Percentiles rank a stretch among this genome's conserved stretches.
phyloP scores from a whole-genome alignment of 2,113 vertebrate genomes.

The Rhadina sibilatrix region DNA sequence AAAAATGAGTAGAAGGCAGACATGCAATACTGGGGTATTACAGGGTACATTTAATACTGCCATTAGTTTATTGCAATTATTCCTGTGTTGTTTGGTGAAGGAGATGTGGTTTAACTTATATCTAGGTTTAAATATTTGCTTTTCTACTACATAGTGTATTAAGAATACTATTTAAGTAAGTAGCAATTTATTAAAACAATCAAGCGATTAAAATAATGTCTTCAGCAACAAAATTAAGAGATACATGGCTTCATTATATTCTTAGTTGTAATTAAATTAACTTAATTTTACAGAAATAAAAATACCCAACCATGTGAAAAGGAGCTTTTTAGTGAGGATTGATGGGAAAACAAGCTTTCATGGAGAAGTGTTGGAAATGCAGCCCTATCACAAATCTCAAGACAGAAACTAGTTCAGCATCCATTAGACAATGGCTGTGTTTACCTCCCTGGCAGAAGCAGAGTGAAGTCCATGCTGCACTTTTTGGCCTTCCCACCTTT shows the following conservation, averaged over 20 bases:
- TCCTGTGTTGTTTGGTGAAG: neutral
- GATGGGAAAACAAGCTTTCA: neutral
- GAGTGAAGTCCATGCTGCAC: fast-evolving
- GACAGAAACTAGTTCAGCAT: neutral
- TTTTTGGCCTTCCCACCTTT: neutral
- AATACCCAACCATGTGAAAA: neutral
- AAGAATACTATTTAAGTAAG: neutral
- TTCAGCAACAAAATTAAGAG: neutral
- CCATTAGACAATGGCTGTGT: neutral
- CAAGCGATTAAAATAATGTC: neutral
- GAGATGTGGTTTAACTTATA: neutral
- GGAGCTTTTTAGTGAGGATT: neutral
- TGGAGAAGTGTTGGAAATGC: neutral
- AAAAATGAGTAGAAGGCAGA: neutral
- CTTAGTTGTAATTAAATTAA: neutral
- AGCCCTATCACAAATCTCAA: neutral
- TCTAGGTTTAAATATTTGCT: neutral
- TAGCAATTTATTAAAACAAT: neutral
- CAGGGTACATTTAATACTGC: neutral
- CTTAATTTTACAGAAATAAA: neutral
- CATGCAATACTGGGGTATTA: neutral
- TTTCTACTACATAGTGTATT: neutral
- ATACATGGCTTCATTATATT: neutral
- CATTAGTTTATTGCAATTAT: neutral
- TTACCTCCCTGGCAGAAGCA: fast-evolving